Conservation (phyloP, 1,140 invertebrate genomes). For the Cotesia vestalis region DNA sequence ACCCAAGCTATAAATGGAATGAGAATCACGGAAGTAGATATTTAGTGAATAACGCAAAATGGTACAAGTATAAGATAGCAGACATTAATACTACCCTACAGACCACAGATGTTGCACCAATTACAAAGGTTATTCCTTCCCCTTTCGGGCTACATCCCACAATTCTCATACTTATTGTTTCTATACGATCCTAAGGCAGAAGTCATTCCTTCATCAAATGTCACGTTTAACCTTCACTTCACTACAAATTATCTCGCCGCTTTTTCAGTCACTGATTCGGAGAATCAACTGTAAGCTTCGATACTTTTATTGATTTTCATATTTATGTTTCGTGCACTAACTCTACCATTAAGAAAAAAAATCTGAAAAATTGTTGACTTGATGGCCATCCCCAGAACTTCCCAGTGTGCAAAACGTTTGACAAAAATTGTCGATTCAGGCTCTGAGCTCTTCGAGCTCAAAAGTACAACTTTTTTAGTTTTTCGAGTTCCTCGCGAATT, state of each 20-base stretch:
- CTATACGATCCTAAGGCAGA: conserved; percentile 34
- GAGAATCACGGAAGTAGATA: neutral
- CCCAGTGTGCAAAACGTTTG: too few relatives aligned
- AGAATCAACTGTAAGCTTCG: too few relatives aligned
- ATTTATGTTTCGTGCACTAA: too few relatives aligned
- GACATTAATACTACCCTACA: conserved; percentile 64
- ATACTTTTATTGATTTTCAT: too few relatives aligned
- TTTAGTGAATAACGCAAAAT: conserved; percentile 17
- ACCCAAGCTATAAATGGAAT: conserved; percentile 3
- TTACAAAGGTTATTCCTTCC: conserved; percentile 60
- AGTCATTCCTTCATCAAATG: conserved; percentile 44
- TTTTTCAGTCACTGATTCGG: too few relatives aligned
- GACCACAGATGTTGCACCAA: conserved; percentile 66
- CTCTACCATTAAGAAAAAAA: too few relatives aligned
- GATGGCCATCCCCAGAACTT: too few relatives aligned
- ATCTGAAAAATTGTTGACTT: too few relatives aligned
- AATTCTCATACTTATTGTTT: conserved; percentile 12
- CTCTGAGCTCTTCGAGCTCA: too few relatives aligned
- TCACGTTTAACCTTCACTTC: neutral
- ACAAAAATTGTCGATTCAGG: too few relatives aligned
- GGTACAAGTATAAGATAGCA: conserved; percentile 43
- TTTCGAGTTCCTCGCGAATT: too few relatives aligned
- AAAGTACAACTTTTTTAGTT: neutral
- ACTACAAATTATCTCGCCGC: too few relatives aligned
- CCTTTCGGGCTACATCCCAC: conserved; percentile 21